A percentile compares a stretch with the other conserved stretches of the same genome.
Conservation (phyloP, 2,888 invertebrate species). For the Adineta ricciae region DNA sequence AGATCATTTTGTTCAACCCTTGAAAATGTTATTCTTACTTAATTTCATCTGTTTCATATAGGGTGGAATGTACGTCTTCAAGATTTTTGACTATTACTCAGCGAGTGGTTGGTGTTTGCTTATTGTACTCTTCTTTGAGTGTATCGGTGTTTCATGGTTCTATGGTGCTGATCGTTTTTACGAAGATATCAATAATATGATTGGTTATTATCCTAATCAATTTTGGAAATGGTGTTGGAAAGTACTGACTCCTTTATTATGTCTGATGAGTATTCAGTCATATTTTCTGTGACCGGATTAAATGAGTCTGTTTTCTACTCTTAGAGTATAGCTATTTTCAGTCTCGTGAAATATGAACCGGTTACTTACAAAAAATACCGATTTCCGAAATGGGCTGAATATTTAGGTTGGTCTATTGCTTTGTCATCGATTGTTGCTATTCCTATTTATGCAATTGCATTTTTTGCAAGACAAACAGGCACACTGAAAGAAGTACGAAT, state of each 20-base stretch:
- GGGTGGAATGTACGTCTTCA: conserved; percentile 98
- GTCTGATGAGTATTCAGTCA: too few relatives aligned
- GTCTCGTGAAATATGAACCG: conserved; percentile 82
- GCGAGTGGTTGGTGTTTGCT: conserved; percentile 91
- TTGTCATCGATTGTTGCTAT: conserved; percentile 92
- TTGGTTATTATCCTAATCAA: conserved; percentile 87
- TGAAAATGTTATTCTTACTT: too few relatives aligned
- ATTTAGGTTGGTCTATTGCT: conserved; percentile 89
- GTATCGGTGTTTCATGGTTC: conserved; percentile 93
- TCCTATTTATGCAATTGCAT: conserved; percentile 67
- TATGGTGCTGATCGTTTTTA: conserved; percentile 92
- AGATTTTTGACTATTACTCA: conserved; percentile 95
- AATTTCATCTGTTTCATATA: conserved; percentile 36
- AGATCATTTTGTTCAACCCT: too few relatives aligned
- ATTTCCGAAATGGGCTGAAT: conserved; percentile 90
- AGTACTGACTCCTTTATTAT: conserved; percentile 80
- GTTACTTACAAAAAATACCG: conserved; percentile 75
- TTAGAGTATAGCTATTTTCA: conserved; percentile 64
- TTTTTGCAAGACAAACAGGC: not conserved
- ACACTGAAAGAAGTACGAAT: conserved; percentile 23
- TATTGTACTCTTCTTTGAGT: conserved; percentile 95
- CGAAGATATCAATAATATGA: conserved; percentile 93
- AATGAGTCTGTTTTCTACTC: conserved; percentile 39
- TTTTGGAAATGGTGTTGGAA: conserved; percentile 99
- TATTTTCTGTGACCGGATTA: too few relatives aligned